phyloP scores from a whole-genome alignment of 1,140 invertebrate species.

The Panonychus citri region DNA sequence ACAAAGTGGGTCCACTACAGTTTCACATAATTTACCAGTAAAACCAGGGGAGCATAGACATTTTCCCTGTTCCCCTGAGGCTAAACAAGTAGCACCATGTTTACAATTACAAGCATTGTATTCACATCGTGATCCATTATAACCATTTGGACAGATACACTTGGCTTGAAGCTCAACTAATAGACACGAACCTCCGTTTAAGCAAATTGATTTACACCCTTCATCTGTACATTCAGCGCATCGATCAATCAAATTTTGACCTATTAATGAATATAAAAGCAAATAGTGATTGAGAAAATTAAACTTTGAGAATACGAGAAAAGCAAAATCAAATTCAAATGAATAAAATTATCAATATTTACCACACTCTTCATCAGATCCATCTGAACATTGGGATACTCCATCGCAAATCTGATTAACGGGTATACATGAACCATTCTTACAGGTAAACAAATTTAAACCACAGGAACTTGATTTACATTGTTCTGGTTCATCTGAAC shows the following conservation, averaged over 20 bases:
- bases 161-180: slow-evolving; percentile 12
- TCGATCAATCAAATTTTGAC: slow-evolving; percentile 38
- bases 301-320: too few relatives aligned
- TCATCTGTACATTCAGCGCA: slow-evolving; percentile 38
- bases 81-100: slow-evolving; percentile 27
- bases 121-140: slow-evolving; percentile 18
- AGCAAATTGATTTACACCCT: slow-evolving; percentile 28
- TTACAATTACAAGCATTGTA: slow-evolving; percentile 23
- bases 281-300: slow-evolving; percentile 42
- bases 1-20: slow-evolving; percentile 12
- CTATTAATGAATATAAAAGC: slow-evolving; percentile 28
- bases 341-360: not conserved
- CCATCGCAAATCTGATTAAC: slow-evolving; percentile 33
- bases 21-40: slow-evolving; percentile 32
- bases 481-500: slow-evolving; percentile 17
- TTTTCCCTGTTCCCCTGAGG: slow-evolving; percentile 9
- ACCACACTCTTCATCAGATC: slow-evolving; percentile 30
- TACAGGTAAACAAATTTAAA: slow-evolving; percentile 24
- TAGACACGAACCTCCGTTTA: slow-evolving; percentile 33
- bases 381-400: slow-evolving; percentile 39
- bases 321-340: slow-evolving; percentile 8
- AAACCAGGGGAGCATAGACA: slow-evolving; percentile 30
- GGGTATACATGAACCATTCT: slow-evolving; percentile 27
- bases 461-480: slow-evolving; percentile 16
- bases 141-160: slow-evolving; percentile 18